Conservation (phyloP, 2,113 vertebrate genomes). For the Sphyrna mokarran region DNA sequence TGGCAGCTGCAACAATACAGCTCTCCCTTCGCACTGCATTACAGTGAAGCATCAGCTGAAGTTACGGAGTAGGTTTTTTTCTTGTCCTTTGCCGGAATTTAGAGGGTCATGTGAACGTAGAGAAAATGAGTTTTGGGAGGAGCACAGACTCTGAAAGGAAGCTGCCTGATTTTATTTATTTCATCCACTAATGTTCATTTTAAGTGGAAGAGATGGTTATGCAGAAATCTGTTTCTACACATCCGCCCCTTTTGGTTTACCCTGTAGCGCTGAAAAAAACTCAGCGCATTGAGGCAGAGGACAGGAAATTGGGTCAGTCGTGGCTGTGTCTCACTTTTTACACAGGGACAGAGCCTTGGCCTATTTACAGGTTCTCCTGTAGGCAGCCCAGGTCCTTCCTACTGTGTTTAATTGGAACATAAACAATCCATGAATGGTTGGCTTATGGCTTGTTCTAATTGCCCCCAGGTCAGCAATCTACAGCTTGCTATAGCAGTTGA, state of each 20-base stretch:
- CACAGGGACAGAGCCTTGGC: background rate
- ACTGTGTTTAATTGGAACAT: constrained; percentile 11
- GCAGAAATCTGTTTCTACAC: background rate
- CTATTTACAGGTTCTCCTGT: background rate
- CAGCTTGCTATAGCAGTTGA: background rate
- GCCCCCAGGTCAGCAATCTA: background rate
- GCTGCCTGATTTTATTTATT: background rate
- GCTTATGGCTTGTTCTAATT: background rate
- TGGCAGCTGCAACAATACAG: background rate
- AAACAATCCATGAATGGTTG: constrained; percentile 9
- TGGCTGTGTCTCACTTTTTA: background rate
- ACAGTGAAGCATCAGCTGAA: background rate
- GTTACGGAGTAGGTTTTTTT: background rate
- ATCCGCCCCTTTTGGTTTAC: too few relatives aligned
- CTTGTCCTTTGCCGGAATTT: background rate
- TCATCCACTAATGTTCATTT: background rate
- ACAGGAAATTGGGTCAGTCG: background rate
- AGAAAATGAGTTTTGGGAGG: background rate
- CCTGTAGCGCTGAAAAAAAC: background rate
- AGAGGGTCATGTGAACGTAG: background rate
- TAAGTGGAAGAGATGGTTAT: background rate
- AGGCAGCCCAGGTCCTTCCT: background rate
- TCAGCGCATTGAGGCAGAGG: background rate
- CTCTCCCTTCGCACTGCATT: background rate
- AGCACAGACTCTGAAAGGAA: background rate